Percentiles rank a stretch among this genome's conserved stretches.
Evolutionary conservation across 2,113 vertebrate species (phyloP).

Genomic region (Pipra filicauda): DNA sequence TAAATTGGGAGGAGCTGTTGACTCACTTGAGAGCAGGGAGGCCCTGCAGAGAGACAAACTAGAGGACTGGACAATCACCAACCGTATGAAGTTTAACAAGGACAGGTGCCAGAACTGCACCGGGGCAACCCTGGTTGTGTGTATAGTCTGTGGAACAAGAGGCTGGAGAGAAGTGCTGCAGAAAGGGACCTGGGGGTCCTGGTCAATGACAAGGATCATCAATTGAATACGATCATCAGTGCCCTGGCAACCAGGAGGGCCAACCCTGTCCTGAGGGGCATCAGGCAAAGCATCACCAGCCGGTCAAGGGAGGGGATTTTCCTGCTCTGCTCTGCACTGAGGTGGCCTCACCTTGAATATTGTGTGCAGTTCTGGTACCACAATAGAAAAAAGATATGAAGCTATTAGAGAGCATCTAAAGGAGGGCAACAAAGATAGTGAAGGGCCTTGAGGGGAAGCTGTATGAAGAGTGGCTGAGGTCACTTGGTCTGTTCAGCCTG

Average conservation of each 20-base stretch:
- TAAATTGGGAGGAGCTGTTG: neutral
- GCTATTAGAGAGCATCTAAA: neutral
- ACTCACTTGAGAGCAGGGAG: neutral
- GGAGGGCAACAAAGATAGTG: neutral
- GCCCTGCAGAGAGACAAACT: neutral
- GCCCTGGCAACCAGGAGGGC: neutral
- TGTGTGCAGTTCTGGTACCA: neutral
- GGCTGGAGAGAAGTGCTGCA: fast-evolving
- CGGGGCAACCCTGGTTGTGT: neutral
- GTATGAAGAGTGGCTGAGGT: neutral
- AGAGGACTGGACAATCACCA: neutral
- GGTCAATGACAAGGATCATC: fast-evolving
- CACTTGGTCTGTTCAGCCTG: neutral
- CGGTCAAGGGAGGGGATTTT: neutral
- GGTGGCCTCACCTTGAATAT: fast-evolving
- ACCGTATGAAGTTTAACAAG: neutral
- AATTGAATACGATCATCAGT: fast-evolving
- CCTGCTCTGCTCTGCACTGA: neutral
- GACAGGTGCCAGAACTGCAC: neutral
- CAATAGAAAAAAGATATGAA: neutral
- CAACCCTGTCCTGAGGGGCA: fast-evolving
- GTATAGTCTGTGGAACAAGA: neutral
- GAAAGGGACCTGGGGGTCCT: fast-evolving
- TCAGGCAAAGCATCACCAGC: neutral
- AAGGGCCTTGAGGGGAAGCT: neutral